Evolutionary conservation across 2,797 vertebrate species (phyloP).

Genomic region (Cuculus canorus): DNA sequence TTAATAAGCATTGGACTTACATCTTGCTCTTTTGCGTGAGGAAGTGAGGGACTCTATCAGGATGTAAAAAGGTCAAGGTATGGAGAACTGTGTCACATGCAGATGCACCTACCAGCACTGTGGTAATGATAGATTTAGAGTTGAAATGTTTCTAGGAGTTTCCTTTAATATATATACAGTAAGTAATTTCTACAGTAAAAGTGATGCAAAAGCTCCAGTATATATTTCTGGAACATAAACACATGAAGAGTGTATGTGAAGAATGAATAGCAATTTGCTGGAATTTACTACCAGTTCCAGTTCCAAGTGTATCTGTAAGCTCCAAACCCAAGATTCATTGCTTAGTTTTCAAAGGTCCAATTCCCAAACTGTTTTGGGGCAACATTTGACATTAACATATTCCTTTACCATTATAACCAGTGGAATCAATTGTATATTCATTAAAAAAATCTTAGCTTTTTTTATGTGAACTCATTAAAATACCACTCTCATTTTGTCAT

Average conservation of each 20-base stretch:
- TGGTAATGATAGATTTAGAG: neutral
- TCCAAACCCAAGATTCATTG: rapidly evolving
- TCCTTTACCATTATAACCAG: neutral
- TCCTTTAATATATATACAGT: neutral
- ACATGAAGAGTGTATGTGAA: neutral
- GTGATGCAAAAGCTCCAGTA: neutral
- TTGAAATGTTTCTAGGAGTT: neutral
- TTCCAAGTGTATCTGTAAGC: neutral
- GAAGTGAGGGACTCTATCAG: neutral
- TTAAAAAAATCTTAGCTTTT: neutral
- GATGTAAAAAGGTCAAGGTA: neutral
- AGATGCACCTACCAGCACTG: neutral
- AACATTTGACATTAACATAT: neutral
- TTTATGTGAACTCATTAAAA: neutral
- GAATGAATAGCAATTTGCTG: neutral
- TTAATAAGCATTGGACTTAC: neutral
- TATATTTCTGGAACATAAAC: neutral
- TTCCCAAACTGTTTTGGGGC: neutral
- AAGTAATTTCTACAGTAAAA: neutral
- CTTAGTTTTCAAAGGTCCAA: neutral
- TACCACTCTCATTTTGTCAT: neutral
- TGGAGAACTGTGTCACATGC: neutral
- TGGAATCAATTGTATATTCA: neutral
- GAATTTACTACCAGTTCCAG: neutral
- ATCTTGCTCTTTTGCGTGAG: neutral